A percentile compares a stretch with the other conserved stretches of the same genome.
Evolutionary conservation across 1,140 invertebrate genomes (phyloP).

Genomic region (Phortica variegata): DNA sequence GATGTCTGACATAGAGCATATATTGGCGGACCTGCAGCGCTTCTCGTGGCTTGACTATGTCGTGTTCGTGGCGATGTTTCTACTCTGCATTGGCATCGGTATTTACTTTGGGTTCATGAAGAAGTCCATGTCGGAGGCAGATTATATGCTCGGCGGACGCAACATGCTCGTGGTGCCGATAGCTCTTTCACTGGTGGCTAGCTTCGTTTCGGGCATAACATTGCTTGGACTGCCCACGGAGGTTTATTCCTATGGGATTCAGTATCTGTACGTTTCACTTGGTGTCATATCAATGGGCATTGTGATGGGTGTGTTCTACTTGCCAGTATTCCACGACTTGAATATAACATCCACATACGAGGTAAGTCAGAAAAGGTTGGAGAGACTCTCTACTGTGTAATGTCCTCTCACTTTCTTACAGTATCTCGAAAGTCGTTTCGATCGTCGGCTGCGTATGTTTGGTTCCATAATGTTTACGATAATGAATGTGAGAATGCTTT

Average conservation of each 20-base stretch:
- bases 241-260: slow-evolving; percentile 85
- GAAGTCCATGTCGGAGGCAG: slow-evolving; percentile 60
- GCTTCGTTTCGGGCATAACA: slow-evolving; percentile 89
- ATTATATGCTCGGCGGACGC: slow-evolving; percentile 66
- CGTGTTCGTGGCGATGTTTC: slow-evolving; percentile 61
- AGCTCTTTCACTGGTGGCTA: slow-evolving; percentile 63
- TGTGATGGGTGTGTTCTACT: slow-evolving; percentile 65
- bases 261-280: slow-evolving; percentile 68
- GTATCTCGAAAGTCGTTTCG: slow-evolving; percentile 75
- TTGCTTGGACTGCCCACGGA: slow-evolving; percentile 88
- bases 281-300: slow-evolving; percentile 69
- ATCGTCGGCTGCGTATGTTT: slow-evolving; percentile 64
- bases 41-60: slow-evolving; percentile 59
- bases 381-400: not conserved
- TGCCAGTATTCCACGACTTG: slow-evolving; percentile 82
- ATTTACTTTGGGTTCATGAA: slow-evolving; percentile 65
- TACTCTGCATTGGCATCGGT: slow-evolving; percentile 63
- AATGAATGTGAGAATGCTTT: slow-evolving; percentile 57
- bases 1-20: slow-evolving; percentile 63
- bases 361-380: slow-evolving; percentile 58
- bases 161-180: slow-evolving; percentile 63
- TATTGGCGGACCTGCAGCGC: slow-evolving; percentile 59
- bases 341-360: slow-evolving; percentile 82
- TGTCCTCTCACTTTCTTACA: slow-evolving; percentile 44
- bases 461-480: slow-evolving; percentile 62